Percentiles rank a stretch among this genome's conserved stretches.
phyloP scores from a whole-genome alignment of 2,113 vertebrate genomes.

The Cavia aperea region DNA sequence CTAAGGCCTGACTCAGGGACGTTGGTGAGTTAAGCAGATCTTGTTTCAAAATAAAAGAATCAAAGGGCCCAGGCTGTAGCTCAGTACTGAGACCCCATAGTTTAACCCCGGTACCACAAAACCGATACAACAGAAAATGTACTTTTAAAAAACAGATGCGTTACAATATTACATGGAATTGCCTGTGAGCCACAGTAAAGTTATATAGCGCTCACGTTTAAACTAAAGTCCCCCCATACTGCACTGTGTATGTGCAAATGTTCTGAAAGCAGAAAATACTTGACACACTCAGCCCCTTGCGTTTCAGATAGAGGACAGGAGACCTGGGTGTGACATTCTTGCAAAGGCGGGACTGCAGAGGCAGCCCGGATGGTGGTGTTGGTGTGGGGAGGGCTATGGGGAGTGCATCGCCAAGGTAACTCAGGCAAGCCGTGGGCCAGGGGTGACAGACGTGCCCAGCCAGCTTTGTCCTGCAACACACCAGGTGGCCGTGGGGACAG shows the following conservation, averaged over 20 bases:
- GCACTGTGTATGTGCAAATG: not conserved
- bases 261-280: not conserved
- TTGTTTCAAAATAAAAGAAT: not conserved
- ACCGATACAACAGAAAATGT: not conserved
- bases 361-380: not conserved
- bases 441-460: not conserved
- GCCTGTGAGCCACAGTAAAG: not conserved
- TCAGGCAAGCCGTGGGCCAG: not conserved
- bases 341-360: not conserved
- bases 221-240: not conserved
- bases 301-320: not conserved
- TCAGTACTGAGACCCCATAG: not conserved
- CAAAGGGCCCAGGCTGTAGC: not conserved
- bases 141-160: not conserved
- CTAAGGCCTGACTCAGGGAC: not conserved
- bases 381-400: not conserved
- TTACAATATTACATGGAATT: not conserved
- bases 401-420: not conserved
- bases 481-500: fast-evolving
- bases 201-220: not conserved
- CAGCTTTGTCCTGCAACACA: not conserved
- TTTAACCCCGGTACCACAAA: not conserved
- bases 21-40: not conserved
- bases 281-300: not conserved
- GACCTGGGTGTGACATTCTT: not conserved